Conservation (phyloP, 2,888 invertebrate species). For the Poecilus cupreus region DNA sequence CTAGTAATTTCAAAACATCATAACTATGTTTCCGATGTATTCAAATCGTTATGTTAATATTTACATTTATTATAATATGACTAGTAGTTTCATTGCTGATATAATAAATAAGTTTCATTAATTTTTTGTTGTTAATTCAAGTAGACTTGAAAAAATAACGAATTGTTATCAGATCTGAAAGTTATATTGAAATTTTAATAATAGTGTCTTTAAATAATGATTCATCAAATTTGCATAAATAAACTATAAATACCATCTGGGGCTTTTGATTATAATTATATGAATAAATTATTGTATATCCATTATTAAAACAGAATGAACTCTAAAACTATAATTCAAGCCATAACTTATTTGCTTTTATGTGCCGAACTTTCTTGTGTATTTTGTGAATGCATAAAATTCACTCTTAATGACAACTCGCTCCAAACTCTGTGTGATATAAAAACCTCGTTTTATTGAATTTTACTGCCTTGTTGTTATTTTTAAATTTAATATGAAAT, state of each 20-base stretch:
- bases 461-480: slow-evolving; percentile 11
- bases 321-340: slow-evolving; percentile 39
- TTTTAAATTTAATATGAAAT: slow-evolving; percentile 22
- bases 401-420: slow-evolving; percentile 8
- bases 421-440: background rate
- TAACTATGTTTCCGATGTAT: no score
- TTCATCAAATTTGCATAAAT: slow-evolving; percentile 42
- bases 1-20: no score
- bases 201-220: slow-evolving; percentile 37
- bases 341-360: slow-evolving; percentile 36
- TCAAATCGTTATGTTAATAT: no score
- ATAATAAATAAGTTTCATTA: background rate
- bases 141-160: slow-evolving; percentile 4
- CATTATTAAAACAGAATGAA: slow-evolving; percentile 48
- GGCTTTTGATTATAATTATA: slow-evolving; percentile 46
- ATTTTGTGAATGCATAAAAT: slow-evolving; percentile 36
- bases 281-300: slow-evolving; percentile 46
- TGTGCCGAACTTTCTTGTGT: background rate
- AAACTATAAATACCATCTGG: slow-evolving; percentile 48
- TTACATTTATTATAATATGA: no score
- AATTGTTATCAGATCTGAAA: slow-evolving; percentile 36
- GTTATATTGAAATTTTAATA: slow-evolving; percentile 41
- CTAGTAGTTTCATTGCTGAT: no score
- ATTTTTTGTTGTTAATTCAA: background rate
- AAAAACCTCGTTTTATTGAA: slow-evolving; percentile 4